Base-by-base conservation (phyloP, 2,888 invertebrate species). In the Perdita meconis region DNA sequence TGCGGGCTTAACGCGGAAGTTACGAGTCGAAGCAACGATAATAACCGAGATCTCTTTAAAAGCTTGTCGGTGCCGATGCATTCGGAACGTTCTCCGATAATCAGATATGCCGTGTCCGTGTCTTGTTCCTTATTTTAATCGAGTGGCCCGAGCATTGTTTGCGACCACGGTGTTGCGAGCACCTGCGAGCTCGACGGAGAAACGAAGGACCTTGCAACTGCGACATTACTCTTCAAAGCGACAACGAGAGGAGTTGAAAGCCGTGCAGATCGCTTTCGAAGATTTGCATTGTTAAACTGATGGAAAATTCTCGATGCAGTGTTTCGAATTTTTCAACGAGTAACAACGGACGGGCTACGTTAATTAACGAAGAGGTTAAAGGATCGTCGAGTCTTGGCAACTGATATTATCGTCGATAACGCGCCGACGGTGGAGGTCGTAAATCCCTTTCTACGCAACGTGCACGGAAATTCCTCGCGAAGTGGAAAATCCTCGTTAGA, bases 21-120 rank as follows among this genome's bases (percentile, higher is more conserved):
- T 66, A 38, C 70, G 30, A 50, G 67, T 70, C 47, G 22, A 56
- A 70, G 66, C 56, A 66, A 30, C 40, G 67, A 47, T 70, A 56
- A 70, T 56, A 66, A 70, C 26, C 44, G 36, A 26, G 4, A 10
- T 72, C 59, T 36, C 44, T 59, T 72, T 53, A 44, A 68, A 55
- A n/a, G 19, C 59, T n/a, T n/a, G 13, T 16, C 19, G 34, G 1
- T 36, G 19, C 12, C 59, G 57, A 42, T 34, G 57, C 22, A 72
- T 68, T 68, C 68, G 10, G n/a, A 57, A 57, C 36, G 26, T 24
- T 38, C n/a, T 34, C 36, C 12, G n/a, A 8, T 22, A 67, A 40
- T 13, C 50, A 24, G 13, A 12, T 16, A 47, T 16, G 16, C 30
- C 16, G 55, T 55, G 36, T 55, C 44, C 16, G n/a, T n/a, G n/a